Evolutionary conservation across 1,140 invertebrate genomes (phyloP).

Genomic region (Heliothis virescens): DNA sequence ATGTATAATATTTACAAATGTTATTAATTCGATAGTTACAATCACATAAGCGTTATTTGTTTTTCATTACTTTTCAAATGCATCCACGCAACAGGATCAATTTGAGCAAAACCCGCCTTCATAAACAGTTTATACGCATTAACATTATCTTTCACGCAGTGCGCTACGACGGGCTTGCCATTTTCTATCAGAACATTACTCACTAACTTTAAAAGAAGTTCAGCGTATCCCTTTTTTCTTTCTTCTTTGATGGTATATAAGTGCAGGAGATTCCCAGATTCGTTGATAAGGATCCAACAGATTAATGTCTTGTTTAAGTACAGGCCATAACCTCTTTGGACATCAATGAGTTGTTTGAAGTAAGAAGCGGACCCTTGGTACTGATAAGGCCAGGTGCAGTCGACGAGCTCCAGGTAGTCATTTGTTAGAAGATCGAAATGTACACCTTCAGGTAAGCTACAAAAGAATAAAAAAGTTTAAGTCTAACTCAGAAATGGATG

Average conservation of each 20-base stretch:
- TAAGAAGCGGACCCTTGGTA: conserved; percentile 55
- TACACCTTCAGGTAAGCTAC: conserved; percentile 50
- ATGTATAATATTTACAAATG: too few species aligned
- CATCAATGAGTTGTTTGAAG: conserved; percentile 57
- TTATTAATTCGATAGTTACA: too few species aligned
- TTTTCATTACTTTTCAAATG: conserved; percentile 17
- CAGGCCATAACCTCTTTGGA: conserved; percentile 59
- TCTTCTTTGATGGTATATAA: conserved; percentile 59
- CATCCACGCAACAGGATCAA: conserved; percentile 36
- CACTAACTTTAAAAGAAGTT: conserved; percentile 58
- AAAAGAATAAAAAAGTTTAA: conserved; percentile 29
- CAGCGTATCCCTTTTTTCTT: conserved; percentile 62
- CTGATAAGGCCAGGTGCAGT: conserved; percentile 56
- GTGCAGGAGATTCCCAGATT: conserved; percentile 59
- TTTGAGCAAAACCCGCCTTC: conserved; percentile 49
- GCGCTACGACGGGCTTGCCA: conserved; percentile 45
- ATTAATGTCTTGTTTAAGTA: conserved; percentile 54
- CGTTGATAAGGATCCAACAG: conserved; percentile 60
- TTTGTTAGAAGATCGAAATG: conserved; percentile 45
- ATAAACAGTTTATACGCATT: conserved; percentile 42
- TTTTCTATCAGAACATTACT: conserved; percentile 54
- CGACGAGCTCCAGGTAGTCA: conserved; percentile 45
- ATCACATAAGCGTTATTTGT: background rate
- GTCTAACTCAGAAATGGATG: too few species aligned
- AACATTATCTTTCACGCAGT: conserved; percentile 8